Evolutionary conservation across 2,797 vertebrate species (phyloP).

Genomic region (Lithobates sylvaticus): DNA sequence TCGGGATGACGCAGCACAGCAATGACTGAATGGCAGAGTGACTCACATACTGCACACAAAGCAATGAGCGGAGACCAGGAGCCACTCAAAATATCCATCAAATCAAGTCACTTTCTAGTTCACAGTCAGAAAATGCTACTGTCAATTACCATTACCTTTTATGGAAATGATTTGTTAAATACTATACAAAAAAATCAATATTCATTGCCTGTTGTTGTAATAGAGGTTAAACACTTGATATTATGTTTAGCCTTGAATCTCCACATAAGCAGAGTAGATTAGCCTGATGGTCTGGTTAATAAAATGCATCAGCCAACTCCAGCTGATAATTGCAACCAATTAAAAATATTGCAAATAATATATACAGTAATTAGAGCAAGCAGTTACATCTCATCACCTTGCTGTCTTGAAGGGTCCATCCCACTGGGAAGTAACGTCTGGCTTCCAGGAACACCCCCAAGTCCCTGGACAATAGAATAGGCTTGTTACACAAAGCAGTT

Average conservation of each 20-base stretch:
- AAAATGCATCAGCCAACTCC: neutral
- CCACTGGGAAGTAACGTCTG: constrained; percentile 93
- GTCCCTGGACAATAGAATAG: constrained; percentile 77
- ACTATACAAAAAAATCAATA: constrained; percentile 5
- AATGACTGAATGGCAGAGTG: constrained; percentile 32
- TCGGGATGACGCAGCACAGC: constrained; percentile 31
- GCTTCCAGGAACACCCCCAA: constrained; percentile 92
- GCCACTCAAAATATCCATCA: neutral
- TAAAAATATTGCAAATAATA: neutral
- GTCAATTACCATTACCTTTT: constrained; percentile 4
- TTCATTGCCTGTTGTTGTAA: constrained; percentile 4
- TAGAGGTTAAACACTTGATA: neutral
- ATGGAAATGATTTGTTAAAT: neutral
- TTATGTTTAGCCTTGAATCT: neutral
- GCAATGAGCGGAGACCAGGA: neutral
- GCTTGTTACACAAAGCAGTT: constrained; percentile 15
- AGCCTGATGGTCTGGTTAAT: neutral
- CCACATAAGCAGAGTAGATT: neutral
- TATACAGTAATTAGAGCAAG: neutral
- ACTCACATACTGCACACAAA: constrained; percentile 11
- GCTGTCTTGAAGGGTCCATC: constrained; percentile 96
- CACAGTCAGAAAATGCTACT: neutral
- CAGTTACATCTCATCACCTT: constrained; percentile 77
- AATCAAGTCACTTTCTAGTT: neutral
- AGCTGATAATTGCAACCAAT: neutral